These are phyloP conservation scores for Syngnathus rostellatus DNA, from an alignment of 2,797 vertebrate species.

Conservation along the genomic window DNA sequence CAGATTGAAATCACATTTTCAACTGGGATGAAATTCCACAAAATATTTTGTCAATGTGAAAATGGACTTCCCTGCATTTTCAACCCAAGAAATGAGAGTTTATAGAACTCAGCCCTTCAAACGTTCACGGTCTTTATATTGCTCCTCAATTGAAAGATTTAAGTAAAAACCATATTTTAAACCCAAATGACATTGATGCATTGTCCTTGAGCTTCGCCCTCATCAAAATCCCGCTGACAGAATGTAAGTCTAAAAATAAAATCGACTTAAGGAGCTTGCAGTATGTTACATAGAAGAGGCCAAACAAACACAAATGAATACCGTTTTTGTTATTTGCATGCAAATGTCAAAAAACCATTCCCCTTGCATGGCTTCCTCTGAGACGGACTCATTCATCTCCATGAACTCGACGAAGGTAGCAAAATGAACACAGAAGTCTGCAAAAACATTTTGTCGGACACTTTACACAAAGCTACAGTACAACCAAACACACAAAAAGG, in stretches of 20 bases:
- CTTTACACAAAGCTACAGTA: not conserved
- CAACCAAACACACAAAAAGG: not conserved
- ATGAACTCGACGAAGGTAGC: not conserved
- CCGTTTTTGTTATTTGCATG: not conserved
- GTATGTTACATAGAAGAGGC: slow-evolving; percentile 17
- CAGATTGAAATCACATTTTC: too few relatives aligned
- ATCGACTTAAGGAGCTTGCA: not conserved
- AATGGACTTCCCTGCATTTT: too few relatives aligned
- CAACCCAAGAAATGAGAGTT: too few relatives aligned
- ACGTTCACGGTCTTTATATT: too few relatives aligned
- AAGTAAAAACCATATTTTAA: too few relatives aligned
- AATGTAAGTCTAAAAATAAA: not conserved
- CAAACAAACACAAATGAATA: not conserved
- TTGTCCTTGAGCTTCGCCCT: not conserved
- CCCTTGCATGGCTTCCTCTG: not conserved
- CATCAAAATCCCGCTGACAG: not conserved
- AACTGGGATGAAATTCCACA: too few relatives aligned
- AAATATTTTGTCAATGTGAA: too few relatives aligned
- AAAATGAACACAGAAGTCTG: not conserved
- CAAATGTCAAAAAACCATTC: not conserved
- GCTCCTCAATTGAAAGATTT: too few relatives aligned
- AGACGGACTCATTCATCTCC: not conserved
- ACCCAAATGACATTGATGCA: too few relatives aligned
- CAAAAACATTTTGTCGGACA: not conserved
- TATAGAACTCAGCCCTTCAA: too few relatives aligned